Evolutionary conservation across 1,140 invertebrate genomes (phyloP).

Genomic region (Papilio helenus): DNA sequence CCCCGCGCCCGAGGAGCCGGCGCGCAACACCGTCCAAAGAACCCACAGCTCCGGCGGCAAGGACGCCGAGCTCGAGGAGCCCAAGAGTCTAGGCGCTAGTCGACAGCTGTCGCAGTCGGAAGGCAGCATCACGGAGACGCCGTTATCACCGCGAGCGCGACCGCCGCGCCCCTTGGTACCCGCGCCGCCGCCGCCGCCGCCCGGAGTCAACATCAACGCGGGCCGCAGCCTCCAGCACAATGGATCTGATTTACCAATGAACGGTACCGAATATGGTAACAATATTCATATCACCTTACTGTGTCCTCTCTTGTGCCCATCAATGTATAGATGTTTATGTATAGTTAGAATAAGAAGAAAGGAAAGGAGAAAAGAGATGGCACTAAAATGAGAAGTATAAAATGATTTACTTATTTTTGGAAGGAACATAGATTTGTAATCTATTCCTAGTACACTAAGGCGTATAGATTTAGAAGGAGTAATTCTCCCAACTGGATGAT

Average conservation of each 20-base stretch:
- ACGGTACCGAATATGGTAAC: slow-evolving; percentile 68
- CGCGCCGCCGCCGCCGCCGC: slow-evolving; percentile 69
- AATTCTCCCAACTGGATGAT: too few relatives aligned
- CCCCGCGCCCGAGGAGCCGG: slow-evolving; percentile 50
- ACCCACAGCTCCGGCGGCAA: slow-evolving; percentile 76
- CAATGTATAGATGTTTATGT: not conserved
- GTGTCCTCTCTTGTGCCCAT: not conserved
- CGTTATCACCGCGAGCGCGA: slow-evolving; percentile 64
- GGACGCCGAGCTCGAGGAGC: slow-evolving; percentile 67
- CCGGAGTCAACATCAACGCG: slow-evolving; percentile 78
- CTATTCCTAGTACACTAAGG: too few relatives aligned
- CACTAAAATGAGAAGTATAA: too few relatives aligned
- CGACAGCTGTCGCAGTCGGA: slow-evolving; percentile 79
- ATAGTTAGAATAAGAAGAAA: too few relatives aligned
- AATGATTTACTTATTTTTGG: too few relatives aligned
- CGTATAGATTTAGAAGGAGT: too few relatives aligned
- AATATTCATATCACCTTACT: not conserved
- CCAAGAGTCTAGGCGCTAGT: slow-evolving; percentile 64
- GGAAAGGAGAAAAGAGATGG: too few relatives aligned
- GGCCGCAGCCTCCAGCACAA: slow-evolving; percentile 81
- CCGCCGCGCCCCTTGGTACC: slow-evolving; percentile 59
- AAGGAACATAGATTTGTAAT: too few relatives aligned
- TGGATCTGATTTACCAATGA: slow-evolving; percentile 84
- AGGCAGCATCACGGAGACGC: slow-evolving; percentile 75
- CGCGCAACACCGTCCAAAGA: slow-evolving; percentile 65